Conservation (phyloP, 2,888 invertebrate genomes). For the Drosophila conformis region DNA sequence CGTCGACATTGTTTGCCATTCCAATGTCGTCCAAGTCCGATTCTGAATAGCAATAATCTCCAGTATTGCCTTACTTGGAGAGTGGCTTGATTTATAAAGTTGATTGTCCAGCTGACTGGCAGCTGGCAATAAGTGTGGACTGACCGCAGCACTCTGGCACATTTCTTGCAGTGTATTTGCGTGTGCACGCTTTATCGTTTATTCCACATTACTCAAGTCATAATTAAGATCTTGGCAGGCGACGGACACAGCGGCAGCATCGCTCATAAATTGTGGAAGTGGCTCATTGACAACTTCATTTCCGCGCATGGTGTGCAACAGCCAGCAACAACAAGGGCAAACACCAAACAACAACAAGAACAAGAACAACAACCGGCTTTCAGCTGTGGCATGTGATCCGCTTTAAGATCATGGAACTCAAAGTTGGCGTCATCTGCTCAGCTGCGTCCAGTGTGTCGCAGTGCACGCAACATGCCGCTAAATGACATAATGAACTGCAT, state of each 20-base stretch:
- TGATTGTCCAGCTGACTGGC: constrained; percentile 61
- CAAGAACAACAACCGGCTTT: constrained; percentile 38
- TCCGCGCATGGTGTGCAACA: constrained; percentile 67
- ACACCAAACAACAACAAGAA: constrained; percentile 24
- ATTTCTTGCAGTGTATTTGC: constrained; percentile 73
- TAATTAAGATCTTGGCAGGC: constrained; percentile 78
- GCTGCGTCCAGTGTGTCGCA: constrained; percentile 38
- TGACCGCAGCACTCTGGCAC: constrained; percentile 1
- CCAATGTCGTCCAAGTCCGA: constrained; percentile 23
- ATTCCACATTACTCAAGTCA: constrained; percentile 78
- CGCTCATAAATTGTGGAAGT: constrained; percentile 79
- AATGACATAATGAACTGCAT: constrained; percentile 81
- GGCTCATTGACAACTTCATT: constrained; percentile 81
- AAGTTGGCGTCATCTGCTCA: constrained; percentile 53
- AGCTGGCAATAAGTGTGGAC: constrained; percentile 32
- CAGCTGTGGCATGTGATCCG: constrained; percentile 62
- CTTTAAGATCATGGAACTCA: constrained; percentile 56
- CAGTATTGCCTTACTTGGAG: constrained; percentile 45
- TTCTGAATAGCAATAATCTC: constrained; percentile 28
- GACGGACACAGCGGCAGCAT: constrained; percentile 55
- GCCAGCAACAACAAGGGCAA: constrained; percentile 26
- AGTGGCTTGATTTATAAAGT: constrained; percentile 64
- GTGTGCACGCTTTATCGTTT: constrained; percentile 79
- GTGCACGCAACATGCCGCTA: constrained; percentile 72
- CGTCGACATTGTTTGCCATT: constrained; percentile 39